Base-by-base conservation (phyloP, 2,888 invertebrate species). In the Druceiella hillmani region DNA sequence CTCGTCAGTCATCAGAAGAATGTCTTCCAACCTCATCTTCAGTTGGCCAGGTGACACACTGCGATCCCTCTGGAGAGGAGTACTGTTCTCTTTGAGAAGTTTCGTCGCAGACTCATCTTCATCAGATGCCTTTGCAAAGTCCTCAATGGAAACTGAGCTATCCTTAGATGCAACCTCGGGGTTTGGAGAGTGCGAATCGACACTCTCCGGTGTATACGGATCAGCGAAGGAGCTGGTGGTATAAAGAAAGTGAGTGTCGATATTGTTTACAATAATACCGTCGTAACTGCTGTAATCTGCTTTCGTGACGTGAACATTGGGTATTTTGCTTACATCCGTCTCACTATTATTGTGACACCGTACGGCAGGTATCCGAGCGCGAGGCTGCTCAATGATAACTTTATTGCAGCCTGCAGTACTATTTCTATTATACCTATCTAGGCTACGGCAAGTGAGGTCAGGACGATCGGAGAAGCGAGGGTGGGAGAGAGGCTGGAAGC, bases 131-230 rank as follows among this genome's bases (percentile, higher is more conserved):
- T 50, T 47, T 1, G 52, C 48, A 12, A 61, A 42, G 10, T 62
- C 61, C 3, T 62, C 64, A n/a, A n/a, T n/a, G 0, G 63, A 62
- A 0, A 55, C 58, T 0, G 57, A 51, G 6, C 28, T 31, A 7
- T 38, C 44, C 14, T 40, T 40, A 1, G 58, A 66, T 0, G 54
- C 55, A 0, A 52, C 50, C 24, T 69, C 78, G 0, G 75, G 69
- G 43, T 73, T 71, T 0, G 87, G 86, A 28, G 83, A 82, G 51
- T 79, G 83, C 13, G 86, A 85, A 52, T 87, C 87, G 46, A 79
- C 73, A 58, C 85, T 86, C 53, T 87, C 87, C n/a, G 87, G 87
- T 0, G 87, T 87, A 52, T 87, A 87, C 0, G 87, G 87, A 50
- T 85, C 85, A 52, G 79, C 62, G 53, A 65, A 67, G 3, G 49